Conservation (phyloP, 2,113 vertebrate genomes). For the Coryphaenoides rupestris region DNA sequence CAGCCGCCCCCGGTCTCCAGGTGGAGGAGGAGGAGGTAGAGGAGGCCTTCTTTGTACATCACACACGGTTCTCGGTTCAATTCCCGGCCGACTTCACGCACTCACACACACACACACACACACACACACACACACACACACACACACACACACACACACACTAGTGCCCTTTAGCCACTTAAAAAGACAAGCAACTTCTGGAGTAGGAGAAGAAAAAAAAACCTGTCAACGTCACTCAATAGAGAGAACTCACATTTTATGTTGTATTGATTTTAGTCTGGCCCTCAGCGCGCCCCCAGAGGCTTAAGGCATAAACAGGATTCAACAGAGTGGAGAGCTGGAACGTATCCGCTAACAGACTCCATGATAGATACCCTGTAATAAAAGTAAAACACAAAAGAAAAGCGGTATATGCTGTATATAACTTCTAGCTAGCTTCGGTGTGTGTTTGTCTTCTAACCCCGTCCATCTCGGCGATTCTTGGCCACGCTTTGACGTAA, state of each 20-base stretch:
- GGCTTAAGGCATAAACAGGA: slow-evolving; percentile 37
- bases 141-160: no score
- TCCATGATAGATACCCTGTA: no score
- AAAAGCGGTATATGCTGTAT: no score
- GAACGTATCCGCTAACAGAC: background rate
- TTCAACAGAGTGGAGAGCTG: slow-evolving; percentile 26
- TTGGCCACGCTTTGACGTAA: no score
- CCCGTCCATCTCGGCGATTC: no score
- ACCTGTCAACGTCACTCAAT: slow-evolving; percentile 47
- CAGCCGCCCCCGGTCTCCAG: background rate
- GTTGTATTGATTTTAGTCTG: slow-evolving; percentile 44
- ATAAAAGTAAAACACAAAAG: no score
- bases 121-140: no score
- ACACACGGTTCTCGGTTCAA: background rate
- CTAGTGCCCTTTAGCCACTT: no score
- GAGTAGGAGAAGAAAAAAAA: slow-evolving; percentile 3
- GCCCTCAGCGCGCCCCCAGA: slow-evolving; percentile 26
- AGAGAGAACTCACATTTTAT: slow-evolving; percentile 37
- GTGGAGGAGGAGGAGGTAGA: background rate
- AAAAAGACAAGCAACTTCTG: no score
- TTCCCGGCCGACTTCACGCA: background rate
- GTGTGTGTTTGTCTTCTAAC: no score
- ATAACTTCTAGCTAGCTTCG: no score
- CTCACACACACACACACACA: no score
- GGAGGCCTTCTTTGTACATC: background rate